Evolutionary conservation across 2,113 vertebrate species (phyloP).

Genomic region (Dinomys branickii): DNA sequence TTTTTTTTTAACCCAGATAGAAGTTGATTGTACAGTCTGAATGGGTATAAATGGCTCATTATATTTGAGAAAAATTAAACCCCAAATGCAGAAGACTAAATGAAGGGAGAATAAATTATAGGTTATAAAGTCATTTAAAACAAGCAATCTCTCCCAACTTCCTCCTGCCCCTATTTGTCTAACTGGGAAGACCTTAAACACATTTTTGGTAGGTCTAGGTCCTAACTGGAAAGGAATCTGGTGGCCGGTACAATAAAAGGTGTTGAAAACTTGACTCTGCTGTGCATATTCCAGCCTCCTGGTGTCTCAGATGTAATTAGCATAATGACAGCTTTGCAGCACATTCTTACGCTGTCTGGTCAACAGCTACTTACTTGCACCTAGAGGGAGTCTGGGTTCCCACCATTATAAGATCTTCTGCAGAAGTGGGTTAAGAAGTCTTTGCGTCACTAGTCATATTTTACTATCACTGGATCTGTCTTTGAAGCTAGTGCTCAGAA

Average conservation of each 20-base stretch:
- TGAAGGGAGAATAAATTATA: background rate
- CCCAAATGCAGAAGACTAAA: background rate
- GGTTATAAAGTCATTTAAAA: constrained; percentile 42
- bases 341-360: background rate
- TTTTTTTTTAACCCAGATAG: background rate
- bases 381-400: background rate
- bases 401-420: background rate
- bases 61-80: background rate
- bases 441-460: background rate
- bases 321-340: background rate
- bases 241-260: constrained; percentile 3
- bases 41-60: background rate
- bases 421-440: background rate
- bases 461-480: background rate
- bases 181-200: background rate
- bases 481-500: background rate
- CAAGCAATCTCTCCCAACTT: background rate
- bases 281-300: background rate
- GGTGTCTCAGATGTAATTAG: background rate
- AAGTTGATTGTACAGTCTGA: background rate
- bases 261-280: background rate
- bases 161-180: background rate
- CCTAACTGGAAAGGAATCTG: constrained; percentile 16
- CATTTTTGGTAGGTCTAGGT: background rate
- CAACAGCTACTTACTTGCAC: background rate